Evolutionary conservation across 2,888 invertebrate genomes (phyloP).

Genomic region (Micoletzkya japonica): DNA sequence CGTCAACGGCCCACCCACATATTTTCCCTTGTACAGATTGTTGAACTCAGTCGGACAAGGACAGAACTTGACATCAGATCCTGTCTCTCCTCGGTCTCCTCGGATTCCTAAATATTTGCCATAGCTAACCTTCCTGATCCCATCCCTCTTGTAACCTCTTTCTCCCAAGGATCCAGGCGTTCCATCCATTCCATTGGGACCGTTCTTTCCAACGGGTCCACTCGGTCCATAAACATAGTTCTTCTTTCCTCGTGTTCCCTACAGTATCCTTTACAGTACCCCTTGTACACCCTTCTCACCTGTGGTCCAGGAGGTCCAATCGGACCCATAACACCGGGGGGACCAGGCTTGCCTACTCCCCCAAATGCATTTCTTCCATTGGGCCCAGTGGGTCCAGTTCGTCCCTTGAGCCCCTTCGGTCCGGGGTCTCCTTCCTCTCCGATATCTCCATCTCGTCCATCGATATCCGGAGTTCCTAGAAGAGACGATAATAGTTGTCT

Average conservation of each 20-base stretch:
- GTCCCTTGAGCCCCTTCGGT: slow-evolving; percentile 16
- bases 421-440: slow-evolving; percentile 28
- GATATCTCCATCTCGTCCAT: slow-evolving; percentile 24
- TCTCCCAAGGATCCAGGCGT: slow-evolving; percentile 53
- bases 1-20: no score
- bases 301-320: slow-evolving; percentile 31
- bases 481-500: background rate
- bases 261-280: slow-evolving; percentile 18
- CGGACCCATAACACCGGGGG: slow-evolving; percentile 45
- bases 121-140: no score
- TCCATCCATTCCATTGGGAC: slow-evolving; percentile 59
- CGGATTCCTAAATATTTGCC: slow-evolving; percentile 34
- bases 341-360: slow-evolving; percentile 34
- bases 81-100: slow-evolving; percentile 51
- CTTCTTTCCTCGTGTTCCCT: slow-evolving; percentile 46
- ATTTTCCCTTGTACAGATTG: slow-evolving; percentile 33
- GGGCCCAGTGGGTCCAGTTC: slow-evolving; percentile 24
- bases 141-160: slow-evolving; percentile 35
- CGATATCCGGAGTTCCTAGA: slow-evolving; percentile 22
- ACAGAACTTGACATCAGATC: slow-evolving; percentile 56
- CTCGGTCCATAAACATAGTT: slow-evolving; percentile 61
- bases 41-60: slow-evolving; percentile 57
- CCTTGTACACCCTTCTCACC: background rate
- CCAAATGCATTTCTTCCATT: slow-evolving; percentile 25
- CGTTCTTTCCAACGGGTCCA: slow-evolving; percentile 56